A percentile compares a stretch with the other conserved stretches of the same genome.
These are phyloP conservation scores for Sporophila hypoxantha DNA, from an alignment of 2,113 vertebrate species.

Conservation along the genomic window DNA sequence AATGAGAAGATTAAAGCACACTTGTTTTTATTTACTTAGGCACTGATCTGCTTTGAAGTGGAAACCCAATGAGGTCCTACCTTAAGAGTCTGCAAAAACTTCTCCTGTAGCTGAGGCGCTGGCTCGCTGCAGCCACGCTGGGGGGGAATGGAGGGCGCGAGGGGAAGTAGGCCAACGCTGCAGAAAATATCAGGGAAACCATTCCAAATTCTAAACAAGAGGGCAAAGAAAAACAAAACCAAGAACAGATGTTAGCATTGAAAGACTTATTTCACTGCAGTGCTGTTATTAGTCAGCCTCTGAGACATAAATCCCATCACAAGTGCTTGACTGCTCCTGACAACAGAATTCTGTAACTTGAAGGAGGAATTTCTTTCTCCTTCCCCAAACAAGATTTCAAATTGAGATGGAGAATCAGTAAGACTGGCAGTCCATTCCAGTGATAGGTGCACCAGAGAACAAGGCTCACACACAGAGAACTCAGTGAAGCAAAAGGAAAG, in stretches of 20 bases:
- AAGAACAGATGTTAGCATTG: neutral
- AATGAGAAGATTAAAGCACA: slow-evolving; percentile 35
- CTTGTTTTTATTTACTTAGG: slow-evolving; percentile 33
- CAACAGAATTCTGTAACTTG: neutral
- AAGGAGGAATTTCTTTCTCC: neutral
- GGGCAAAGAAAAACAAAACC: slow-evolving; percentile 27
- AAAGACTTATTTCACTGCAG: neutral
- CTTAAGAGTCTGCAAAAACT: slow-evolving; percentile 91
- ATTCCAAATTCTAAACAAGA: slow-evolving; percentile 80
- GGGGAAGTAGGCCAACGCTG: slow-evolving; percentile 88
- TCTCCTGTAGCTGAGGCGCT: slow-evolving; percentile 89
- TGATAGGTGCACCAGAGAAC: neutral
- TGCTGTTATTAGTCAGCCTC: neutral
- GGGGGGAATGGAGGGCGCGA: slow-evolving; percentile 89
- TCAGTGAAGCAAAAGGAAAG: neutral
- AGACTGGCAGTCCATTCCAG: neutral
- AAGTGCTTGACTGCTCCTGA: neutral
- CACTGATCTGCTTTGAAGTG: slow-evolving; percentile 6
- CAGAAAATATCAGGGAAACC: slow-evolving; percentile 82
- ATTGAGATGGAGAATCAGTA: neutral
- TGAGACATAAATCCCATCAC: neutral
- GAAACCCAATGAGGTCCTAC: slow-evolving; percentile 56
- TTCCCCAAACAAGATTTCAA: neutral
- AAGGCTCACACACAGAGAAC: neutral
- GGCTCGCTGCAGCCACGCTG: slow-evolving; percentile 93